These are phyloP conservation scores for Aphidius ervi DNA, from an alignment of 1,140 invertebrate genomes.

Conservation along the genomic window DNA sequence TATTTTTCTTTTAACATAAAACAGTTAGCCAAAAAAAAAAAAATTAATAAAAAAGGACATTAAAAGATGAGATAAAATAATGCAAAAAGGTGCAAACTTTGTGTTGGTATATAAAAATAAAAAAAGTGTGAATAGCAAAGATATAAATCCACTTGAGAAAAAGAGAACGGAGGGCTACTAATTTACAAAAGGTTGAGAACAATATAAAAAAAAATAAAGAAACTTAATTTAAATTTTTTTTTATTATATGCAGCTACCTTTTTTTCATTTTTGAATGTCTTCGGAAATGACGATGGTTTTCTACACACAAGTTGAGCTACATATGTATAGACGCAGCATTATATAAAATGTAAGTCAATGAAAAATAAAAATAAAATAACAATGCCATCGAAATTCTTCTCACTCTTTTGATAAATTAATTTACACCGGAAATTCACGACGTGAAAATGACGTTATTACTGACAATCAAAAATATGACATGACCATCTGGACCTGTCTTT, in stretches of 20 bases:
- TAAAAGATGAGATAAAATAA: conserved; percentile 10
- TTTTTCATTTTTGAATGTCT: too few species aligned
- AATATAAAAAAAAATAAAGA: too few species aligned
- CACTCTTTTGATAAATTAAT: conserved; percentile 45
- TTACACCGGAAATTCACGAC: conserved; percentile 45
- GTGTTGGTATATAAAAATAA: too few species aligned
- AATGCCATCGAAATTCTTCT: conserved; percentile 4
- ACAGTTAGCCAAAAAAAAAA: not conserved
- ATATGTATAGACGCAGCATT: too few species aligned
- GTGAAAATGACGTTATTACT: conserved; percentile 43
- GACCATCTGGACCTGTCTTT: conserved; percentile 9
- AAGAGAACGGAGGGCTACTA: conserved; percentile 4
- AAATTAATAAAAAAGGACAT: conserved; percentile 29
- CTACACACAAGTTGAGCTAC: too few species aligned
- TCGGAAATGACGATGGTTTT: too few species aligned
- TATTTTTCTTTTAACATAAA: too few species aligned
- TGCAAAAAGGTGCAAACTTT: conserved; percentile 8
- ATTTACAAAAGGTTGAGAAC: not conserved
- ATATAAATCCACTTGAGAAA: not conserved
- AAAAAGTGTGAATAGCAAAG: not conserved
- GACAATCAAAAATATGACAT: conserved; percentile 16
- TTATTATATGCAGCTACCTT: too few species aligned
- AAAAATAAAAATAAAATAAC: not conserved
- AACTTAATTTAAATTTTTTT: too few species aligned
- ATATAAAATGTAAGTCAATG: not conserved